These are phyloP conservation scores for Drosophila grimshawi DNA, from an alignment of 1,140 invertebrate genomes.

Conservation along the genomic window DNA sequence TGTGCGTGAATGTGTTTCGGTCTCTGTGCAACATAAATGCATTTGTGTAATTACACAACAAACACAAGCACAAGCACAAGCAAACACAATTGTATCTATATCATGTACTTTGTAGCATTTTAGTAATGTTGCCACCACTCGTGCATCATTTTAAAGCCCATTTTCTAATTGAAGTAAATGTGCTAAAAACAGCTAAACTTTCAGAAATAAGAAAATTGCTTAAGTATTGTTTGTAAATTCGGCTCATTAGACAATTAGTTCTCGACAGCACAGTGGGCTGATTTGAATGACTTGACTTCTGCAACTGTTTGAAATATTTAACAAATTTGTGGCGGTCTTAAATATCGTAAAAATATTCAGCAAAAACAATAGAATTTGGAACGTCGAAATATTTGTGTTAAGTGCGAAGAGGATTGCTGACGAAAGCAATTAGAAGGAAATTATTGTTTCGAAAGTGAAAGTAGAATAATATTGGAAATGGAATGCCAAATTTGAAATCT, in stretches of 20 bases:
- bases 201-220: slow-evolving; percentile 40
- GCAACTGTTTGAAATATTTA: slow-evolving; percentile 4
- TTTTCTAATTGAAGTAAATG: slow-evolving; percentile 67
- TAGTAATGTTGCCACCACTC: slow-evolving; percentile 15
- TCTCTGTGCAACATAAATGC: slow-evolving; percentile 68
- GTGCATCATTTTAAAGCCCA: slow-evolving; percentile 26
- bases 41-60: slow-evolving; percentile 77
- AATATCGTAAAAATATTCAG: not conserved
- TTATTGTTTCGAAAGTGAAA: not conserved
- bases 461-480: no score
- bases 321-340: not conserved
- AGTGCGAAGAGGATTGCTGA: not conserved
- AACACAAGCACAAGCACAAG: not conserved
- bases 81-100: slow-evolving; percentile 59
- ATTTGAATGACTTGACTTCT: slow-evolving; percentile 11
- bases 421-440: not conserved
- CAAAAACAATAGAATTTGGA: not conserved
- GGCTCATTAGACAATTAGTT: slow-evolving; percentile 42
- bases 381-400: not conserved
- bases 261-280: not conserved
- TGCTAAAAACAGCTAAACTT: slow-evolving; percentile 53
- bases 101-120: slow-evolving; percentile 41
- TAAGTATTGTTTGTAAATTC: slow-evolving; percentile 55
- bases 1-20: slow-evolving; percentile 22
- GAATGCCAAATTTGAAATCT: no score